A percentile compares a stretch with the other conserved stretches of the same genome.
Evolutionary conservation across 2,797 vertebrate genomes (phyloP).

Genomic region (Rhinoraja longicauda): DNA sequence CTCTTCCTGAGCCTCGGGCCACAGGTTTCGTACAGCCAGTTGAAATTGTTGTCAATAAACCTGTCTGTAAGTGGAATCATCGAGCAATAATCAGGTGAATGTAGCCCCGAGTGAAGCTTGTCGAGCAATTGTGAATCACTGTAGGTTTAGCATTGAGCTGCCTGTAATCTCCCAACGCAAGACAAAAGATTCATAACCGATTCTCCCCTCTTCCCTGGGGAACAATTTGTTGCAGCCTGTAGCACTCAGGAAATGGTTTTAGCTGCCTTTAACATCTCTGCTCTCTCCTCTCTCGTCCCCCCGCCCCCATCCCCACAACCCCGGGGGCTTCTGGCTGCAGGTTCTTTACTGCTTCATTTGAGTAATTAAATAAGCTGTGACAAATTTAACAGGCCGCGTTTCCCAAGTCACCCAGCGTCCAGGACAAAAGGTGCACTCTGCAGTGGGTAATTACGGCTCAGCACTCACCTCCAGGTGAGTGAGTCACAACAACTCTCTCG

Average conservation of each 20-base stretch:
- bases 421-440: conserved; percentile 44
- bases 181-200: conserved; percentile 68
- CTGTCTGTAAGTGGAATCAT: conserved; percentile 24
- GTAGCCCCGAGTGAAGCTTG: conserved; percentile 62
- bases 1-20: too few species aligned
- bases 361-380: conserved; percentile 63
- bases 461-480: conserved; percentile 38
- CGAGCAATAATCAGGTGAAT: conserved; percentile 57
- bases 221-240: conserved; percentile 62
- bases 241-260: conserved; percentile 64
- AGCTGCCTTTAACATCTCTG: conserved; percentile 55
- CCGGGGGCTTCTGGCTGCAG: conserved; percentile 49
- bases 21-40: too few species aligned
- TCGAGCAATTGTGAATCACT: conserved; percentile 55
- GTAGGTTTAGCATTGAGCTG: conserved; percentile 58
- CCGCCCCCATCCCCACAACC: conserved; percentile 44
- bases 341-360: conserved; percentile 56
- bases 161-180: conserved; percentile 46
- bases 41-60: background rate
- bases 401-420: conserved; percentile 46
- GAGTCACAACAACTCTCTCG: background rate
- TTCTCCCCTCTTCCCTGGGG: conserved; percentile 63
- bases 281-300: background rate
- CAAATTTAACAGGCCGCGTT: conserved; percentile 53
- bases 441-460: conserved; percentile 42